These are phyloP conservation scores for Chloropsis cyanopogon DNA, from an alignment of 2,113 vertebrate species.

Conservation along the genomic window DNA sequence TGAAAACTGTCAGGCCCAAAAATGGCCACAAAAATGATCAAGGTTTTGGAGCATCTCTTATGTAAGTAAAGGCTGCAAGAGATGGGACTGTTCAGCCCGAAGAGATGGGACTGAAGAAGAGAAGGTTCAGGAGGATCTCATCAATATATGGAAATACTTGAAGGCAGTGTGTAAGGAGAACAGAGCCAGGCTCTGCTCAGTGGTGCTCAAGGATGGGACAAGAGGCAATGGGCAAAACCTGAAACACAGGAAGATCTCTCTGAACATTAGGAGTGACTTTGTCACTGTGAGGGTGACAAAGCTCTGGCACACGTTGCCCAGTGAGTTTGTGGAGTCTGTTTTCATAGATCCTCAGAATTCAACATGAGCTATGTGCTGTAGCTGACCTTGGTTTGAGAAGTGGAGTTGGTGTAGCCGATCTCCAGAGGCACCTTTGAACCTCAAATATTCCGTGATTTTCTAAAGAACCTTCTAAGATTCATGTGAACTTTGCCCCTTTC, in stretches of 20 bases:
- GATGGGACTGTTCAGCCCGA: neutral
- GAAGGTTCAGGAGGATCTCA: neutral
- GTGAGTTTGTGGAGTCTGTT: neutral
- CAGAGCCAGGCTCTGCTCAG: neutral
- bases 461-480: neutral
- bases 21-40: neutral
- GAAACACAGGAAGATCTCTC: neutral
- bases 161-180: fast-evolving
- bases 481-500: neutral
- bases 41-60: neutral
- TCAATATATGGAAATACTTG: neutral
- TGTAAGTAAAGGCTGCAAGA: neutral
- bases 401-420: neutral
- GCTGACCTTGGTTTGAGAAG: neutral
- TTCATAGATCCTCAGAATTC: neutral
- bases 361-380: neutral
- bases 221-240: neutral
- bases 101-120: neutral
- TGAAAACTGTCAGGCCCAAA: neutral
- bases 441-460: neutral
- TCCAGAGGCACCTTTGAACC: neutral
- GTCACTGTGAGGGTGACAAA: neutral
- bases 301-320: neutral
- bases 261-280: neutral
- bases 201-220: fast-evolving